Percentiles rank a stretch among this genome's conserved stretches.
Evolutionary conservation across 2,888 invertebrate species (phyloP).

Genomic region (Petrolisthes cinctipes): DNA sequence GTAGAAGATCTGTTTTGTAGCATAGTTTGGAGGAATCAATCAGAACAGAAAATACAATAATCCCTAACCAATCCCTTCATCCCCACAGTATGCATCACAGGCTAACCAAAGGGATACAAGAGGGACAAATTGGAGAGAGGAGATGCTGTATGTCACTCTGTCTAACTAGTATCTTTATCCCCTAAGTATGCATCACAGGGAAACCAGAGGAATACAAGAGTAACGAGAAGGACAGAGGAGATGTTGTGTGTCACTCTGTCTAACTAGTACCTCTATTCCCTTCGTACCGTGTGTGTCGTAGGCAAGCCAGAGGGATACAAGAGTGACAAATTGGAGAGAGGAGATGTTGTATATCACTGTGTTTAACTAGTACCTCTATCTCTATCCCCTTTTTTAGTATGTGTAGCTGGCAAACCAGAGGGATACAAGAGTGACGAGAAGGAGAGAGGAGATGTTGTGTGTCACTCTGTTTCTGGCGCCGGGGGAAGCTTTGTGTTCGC

Average conservation of each 20-base stretch:
- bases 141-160: no score
- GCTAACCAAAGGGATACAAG: background rate
- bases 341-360: no score
- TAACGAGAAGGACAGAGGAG: conserved; percentile 69
- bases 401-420: conserved; percentile 75
- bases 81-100: no score
- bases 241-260: conserved; percentile 80
- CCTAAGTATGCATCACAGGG: conserved; percentile 74
- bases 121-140: background rate
- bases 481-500: conserved; percentile 84
- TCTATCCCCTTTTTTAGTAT: conserved; percentile 68
- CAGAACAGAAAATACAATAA: no score
- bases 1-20: no score
- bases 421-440: conserved; percentile 69
- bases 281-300: no score
- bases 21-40: no score
- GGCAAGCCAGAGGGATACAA: no score
- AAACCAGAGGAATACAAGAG: conserved; percentile 72
- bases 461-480: conserved; percentile 80
- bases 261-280: no score
- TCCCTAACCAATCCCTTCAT: no score
- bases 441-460: conserved; percentile 75
- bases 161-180: no score
- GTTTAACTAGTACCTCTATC: background rate
- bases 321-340: background rate